Evolutionary conservation across 2,113 vertebrate genomes (phyloP), one percentile per base, ranked within the genome.

Genomic region (Lucifuga dentata): DNA sequence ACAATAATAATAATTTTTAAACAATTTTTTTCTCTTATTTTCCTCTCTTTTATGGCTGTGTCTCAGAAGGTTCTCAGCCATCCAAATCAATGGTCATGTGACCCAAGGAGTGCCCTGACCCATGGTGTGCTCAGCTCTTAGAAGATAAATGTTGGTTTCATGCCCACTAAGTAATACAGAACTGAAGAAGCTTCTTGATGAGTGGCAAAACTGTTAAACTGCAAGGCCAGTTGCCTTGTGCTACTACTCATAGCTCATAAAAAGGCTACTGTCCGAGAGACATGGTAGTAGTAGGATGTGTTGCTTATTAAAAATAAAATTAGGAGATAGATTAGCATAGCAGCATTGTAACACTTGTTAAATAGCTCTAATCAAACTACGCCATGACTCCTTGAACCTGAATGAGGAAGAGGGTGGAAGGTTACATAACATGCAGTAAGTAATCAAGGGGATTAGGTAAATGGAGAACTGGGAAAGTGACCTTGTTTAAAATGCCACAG

Each of bases 401-500:
- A 78, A 36, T 17, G 46, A 66, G 67, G 21, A 53, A 44, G 68
- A 51, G 43, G 44, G 60, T 51, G 55, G 60, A 61, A 72, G 68
- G 72, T 78, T 57, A 73, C 49, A 62, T 55, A 39, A 62, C 44
- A 76, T 75, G 72, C 76, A 76, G 72, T 76, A 65, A 78, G 60
- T 63, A 16, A n/a, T 60, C 26, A 32, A 26, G 45, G 48, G 64
- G 78, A 78, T 88, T 78, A 84, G 60, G 82, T 63, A 88, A 91
- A 81, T 58, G 43, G 83, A 86, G 80, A 83, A 38, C 76, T 59
- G 72, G 48, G 73, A 73, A 88, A 83, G 76, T 84, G 80, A 76
- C 75, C 83, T 82, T 72, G 75, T 86, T 84, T 68, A 38, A 48
- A 69, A 56, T 58, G 58, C 76, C 52, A 49, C 52, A 70, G 78